Conservation (phyloP, 2,113 vertebrate species). For the Corvus moneduloides region DNA sequence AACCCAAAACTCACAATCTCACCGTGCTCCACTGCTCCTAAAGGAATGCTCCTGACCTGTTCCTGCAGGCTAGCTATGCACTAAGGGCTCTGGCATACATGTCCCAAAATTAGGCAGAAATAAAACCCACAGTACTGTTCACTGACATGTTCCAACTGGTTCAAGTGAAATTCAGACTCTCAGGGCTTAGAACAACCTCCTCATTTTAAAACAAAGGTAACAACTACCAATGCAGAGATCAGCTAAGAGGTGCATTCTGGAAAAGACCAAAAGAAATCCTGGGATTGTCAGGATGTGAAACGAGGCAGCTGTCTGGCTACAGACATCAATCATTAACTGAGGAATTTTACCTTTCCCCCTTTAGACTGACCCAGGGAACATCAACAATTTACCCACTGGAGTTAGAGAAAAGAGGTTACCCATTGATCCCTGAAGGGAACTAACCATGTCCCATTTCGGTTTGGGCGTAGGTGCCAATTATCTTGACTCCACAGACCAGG, state of each 20-base stretch:
- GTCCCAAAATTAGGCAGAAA: neutral
- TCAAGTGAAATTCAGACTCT: neutral
- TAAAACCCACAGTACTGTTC: neutral
- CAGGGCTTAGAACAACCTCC: neutral
- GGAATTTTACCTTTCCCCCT: neutral
- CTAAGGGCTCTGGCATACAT: neutral
- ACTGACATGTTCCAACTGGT: neutral
- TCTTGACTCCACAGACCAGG: slow-evolving; percentile 74
- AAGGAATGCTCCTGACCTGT: neutral
- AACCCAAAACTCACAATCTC: neutral
- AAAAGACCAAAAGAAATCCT: neutral
- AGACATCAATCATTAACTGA: neutral
- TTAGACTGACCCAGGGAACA: neutral
- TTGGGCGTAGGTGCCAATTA: slow-evolving; percentile 93
- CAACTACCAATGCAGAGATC: neutral
- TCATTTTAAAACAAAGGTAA: neutral
- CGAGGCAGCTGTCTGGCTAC: neutral
- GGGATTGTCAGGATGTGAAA: neutral
- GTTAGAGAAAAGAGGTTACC: slow-evolving; percentile 47
- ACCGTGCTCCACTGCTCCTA: neutral
- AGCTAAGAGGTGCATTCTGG: slow-evolving; percentile 32
- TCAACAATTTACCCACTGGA: neutral
- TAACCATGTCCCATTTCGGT: slow-evolving; percentile 98
- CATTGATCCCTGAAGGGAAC: slow-evolving; percentile 71
- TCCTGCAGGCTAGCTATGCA: neutral